Base-by-base conservation (phyloP, 2,797 vertebrate species). In the Sparidentex hasta region DNA sequence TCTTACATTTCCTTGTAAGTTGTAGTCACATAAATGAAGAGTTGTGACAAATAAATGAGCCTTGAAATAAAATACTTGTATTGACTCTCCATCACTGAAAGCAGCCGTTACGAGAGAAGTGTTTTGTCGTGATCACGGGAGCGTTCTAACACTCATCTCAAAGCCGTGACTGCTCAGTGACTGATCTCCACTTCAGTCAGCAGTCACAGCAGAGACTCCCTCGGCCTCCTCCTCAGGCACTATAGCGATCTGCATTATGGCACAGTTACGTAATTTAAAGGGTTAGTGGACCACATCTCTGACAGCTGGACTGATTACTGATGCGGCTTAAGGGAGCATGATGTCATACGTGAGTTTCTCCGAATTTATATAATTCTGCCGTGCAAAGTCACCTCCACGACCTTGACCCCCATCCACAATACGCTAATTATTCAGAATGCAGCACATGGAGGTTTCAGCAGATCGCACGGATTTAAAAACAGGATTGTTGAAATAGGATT, bases 241-340 rank as follows among this genome's bases (percentile, higher is more conserved):
- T 55, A 48, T 0, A 66, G 55, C 63, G 47, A 44, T 75, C 75
- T 71, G 73, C 67, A 81, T 85, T 81, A 91, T 63, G 79, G 59
- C 78, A 80, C 73, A 38, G 71, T 94, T 94, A 94, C 74, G 82
- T 88, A 95, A 95, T 47, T 43, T 75, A 73, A 27, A 84, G 70
- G 91, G 92, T 93, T 78, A 93, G 87, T 92, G 87, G 88, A 91
- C 46, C 92, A 90, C 87, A 83, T 90, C 81, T 84, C 41, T 68
- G 27, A 64, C 85, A 87, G 78, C 81, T 86, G 89, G 85, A 67
- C 65, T 1, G 12, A 64, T 80, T 63, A 14, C 41, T 43, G 29
- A 61, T 14, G 43, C 11, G 23, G 80, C 76, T 87, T 74, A 80
- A 52, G 82, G 12, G 47, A 65, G 29, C 65, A 85, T 74, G 67